Percentiles rank a stretch among this genome's conserved stretches.
These are phyloP conservation scores for Hirudo medicinalis DNA, from an alignment of 1,140 invertebrate species.

Conservation along the genomic window DNA sequence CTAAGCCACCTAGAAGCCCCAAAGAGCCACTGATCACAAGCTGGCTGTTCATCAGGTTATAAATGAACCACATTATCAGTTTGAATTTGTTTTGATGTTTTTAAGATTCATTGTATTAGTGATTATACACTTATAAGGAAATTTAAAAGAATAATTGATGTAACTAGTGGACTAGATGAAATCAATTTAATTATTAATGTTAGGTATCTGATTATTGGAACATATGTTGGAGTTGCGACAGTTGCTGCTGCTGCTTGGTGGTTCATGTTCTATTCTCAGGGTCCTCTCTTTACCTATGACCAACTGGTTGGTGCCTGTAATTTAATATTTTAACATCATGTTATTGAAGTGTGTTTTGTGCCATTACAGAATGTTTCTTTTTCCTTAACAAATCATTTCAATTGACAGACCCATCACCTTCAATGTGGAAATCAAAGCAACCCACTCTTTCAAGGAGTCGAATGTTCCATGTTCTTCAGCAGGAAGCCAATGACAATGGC, in stretches of 20 bases:
- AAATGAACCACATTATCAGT: not conserved
- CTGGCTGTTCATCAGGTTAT: constrained; percentile 80
- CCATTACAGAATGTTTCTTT: not conserved
- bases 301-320: constrained; percentile 57
- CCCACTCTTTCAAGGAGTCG: constrained; percentile 43
- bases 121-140: no score
- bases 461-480: constrained; percentile 36
- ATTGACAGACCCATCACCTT: constrained; percentile 43
- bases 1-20: constrained; percentile 85
- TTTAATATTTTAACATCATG: not conserved
- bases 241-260: constrained; percentile 84
- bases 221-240: constrained; percentile 84
- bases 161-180: no score
- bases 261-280: constrained; percentile 88
- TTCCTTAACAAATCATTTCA: not conserved
- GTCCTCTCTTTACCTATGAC: constrained; percentile 89
- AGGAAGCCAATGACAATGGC: constrained; percentile 41
- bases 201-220: constrained; percentile 30
- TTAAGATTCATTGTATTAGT: no score
- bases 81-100: no score
- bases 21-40: constrained; percentile 96
- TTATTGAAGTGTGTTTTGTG: not conserved
- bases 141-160: no score
- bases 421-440: constrained; percentile 41
- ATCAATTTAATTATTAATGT: not conserved